Evolutionary conservation across 2,113 vertebrate species (phyloP).

Genomic region (Tapirus terrestris): DNA sequence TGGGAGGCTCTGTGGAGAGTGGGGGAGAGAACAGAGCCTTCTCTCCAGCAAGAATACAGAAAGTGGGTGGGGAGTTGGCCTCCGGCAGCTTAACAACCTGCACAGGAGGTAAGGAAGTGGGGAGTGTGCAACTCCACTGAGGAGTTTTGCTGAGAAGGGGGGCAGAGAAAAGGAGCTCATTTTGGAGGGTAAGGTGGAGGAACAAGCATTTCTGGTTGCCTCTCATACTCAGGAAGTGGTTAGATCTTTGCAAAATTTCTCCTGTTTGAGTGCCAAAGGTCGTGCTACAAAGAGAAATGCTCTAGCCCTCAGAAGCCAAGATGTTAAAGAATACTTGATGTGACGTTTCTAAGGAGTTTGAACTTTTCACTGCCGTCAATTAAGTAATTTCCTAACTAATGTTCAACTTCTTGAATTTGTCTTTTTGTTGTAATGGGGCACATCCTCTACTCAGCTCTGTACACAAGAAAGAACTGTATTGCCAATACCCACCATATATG

Average conservation of each 20-base stretch:
- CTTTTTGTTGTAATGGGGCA: not conserved
- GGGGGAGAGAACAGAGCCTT: not conserved
- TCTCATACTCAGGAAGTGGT: not conserved
- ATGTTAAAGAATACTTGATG: not conserved
- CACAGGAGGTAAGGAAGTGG: not conserved
- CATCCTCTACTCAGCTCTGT: not conserved
- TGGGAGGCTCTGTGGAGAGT: not conserved
- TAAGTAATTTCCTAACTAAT: not conserved
- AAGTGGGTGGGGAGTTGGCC: not conserved
- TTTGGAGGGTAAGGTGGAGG: not conserved
- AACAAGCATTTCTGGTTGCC: not conserved
- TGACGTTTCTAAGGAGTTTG: not conserved
- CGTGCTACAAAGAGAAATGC: not conserved
- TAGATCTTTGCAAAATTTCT: not conserved
- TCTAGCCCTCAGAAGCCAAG: not conserved
- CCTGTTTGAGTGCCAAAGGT: not conserved
- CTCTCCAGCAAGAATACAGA: not conserved
- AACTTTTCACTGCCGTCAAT: not conserved
- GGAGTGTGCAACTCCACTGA: no score
- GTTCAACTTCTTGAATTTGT: not conserved
- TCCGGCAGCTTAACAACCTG: not conserved
- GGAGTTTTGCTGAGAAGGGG: not conserved
- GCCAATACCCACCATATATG: rapidly evolving
- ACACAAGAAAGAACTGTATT: not conserved
- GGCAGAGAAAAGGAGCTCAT: not conserved